Percentiles rank a stretch among this genome's conserved stretches.
Evolutionary conservation across 2,888 invertebrate genomes (phyloP).

Genomic region (Diogma glabrata): DNA sequence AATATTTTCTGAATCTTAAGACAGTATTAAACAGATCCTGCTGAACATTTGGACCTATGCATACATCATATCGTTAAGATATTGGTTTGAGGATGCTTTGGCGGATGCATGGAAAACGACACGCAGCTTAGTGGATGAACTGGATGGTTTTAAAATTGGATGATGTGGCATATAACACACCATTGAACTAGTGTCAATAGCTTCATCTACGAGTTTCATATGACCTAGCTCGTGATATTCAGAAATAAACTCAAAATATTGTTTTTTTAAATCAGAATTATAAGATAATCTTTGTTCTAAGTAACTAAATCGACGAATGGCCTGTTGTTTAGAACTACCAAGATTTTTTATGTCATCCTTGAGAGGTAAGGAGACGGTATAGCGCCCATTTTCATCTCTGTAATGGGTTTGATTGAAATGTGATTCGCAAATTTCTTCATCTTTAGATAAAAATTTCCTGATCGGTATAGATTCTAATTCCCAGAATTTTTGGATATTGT

Average conservation of each 20-base stretch:
- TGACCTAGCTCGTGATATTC: background rate
- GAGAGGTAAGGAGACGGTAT: background rate
- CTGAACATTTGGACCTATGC: slow-evolving; percentile 15
- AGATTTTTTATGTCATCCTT: background rate
- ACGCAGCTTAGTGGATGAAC: slow-evolving; percentile 7
- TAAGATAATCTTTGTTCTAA: background rate
- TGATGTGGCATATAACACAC: slow-evolving; percentile 19
- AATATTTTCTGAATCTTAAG: slow-evolving; percentile 5
- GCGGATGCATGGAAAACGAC: slow-evolving; percentile 12
- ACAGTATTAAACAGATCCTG: slow-evolving; percentile 16
- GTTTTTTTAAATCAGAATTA: background rate
- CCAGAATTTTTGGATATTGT: no score
- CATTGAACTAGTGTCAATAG: background rate
- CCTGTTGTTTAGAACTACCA: background rate
- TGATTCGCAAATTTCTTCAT: background rate
- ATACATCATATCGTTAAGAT: slow-evolving; percentile 14
- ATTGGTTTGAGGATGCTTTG: slow-evolving; percentile 6
- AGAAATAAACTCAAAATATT: background rate
- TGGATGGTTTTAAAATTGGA: slow-evolving; percentile 14
- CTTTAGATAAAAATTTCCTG: background rate
- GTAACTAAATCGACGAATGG: background rate
- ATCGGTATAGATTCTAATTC: no score
- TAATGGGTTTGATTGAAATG: background rate
- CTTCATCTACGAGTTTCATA: background rate
- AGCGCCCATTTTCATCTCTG: background rate